Evolutionary conservation across 53 echinoderm and acorn worm genomes (phyloP), one percentile per base, ranked within the genome.

Genomic region (Henricia sp.): DNA sequence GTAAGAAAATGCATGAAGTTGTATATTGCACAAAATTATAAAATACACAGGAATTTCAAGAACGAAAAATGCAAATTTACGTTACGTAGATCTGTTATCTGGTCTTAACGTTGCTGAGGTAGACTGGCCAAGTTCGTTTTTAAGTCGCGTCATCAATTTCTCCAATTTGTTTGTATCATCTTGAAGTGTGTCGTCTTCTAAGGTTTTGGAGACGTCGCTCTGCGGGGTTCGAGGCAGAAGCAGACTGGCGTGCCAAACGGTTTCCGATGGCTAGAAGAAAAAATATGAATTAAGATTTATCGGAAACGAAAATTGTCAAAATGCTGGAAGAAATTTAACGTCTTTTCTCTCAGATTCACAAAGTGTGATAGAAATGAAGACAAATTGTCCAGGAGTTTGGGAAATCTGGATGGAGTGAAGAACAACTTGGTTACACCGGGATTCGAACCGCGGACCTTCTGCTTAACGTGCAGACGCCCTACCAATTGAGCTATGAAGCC

Each of bases 171-270:
- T 34, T 23, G 51, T 21, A n/a, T 72, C 72, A 20, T 51, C 52
- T 1, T 21, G 1, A 0, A 33, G 27, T 43, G 9, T 44, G 27
- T 46, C 48, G 6, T 63, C 46, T 14, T 33, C 62, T 1, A 4
- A 4, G 19, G 33, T 10, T 26, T 0, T 0, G 16, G 21, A n/a
- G 30, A 30, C 9, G 6, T 72, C 8, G 52, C n/a, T 37, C 20
- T 2, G 36, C 6, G 44, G 21, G 6, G 52, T 3, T 36, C 72
- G 72, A 52, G 72, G 72, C 51, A 72, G 34, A 12, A 52, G 35
- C 4, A 72, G 53, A 44, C 26, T 72, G 16, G 72, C 72, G 21
- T 72, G 80, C 80, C 80, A 80, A 39, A 46, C 63, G 8, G 10
- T 8, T 20, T 80, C 80, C 8, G 58, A 40, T 17, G 37, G 64